Percentiles rank a stretch among this genome's conserved stretches.
phyloP scores from a whole-genome alignment of 2,888 invertebrate species.

The Salticus scenicus region DNA sequence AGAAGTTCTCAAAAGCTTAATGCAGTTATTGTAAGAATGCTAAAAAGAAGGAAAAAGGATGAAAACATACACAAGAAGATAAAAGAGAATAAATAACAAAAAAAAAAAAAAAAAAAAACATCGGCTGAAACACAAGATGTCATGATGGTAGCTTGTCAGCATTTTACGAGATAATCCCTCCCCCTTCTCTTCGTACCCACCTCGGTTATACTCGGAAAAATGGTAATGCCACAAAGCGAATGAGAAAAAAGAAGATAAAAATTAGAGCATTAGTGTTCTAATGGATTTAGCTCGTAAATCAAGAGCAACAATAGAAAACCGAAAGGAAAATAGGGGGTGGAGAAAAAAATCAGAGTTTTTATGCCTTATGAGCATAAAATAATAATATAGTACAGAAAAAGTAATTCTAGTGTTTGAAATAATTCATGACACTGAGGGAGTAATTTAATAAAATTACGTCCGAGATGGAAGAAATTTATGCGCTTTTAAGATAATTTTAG shows the following conservation, averaged over 20 bases:
- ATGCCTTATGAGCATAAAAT: not conserved
- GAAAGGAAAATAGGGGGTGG: not conserved
- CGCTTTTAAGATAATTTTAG: not conserved
- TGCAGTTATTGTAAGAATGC: not conserved
- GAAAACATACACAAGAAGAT: not conserved
- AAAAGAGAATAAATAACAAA: constrained; percentile 16
- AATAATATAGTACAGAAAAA: not conserved
- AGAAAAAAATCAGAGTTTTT: not conserved
- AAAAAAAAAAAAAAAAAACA: constrained; percentile 6
- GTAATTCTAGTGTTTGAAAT: not conserved
- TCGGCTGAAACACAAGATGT: constrained; percentile 36
- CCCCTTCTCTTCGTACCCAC: constrained; percentile 3
- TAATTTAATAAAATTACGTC: not conserved
- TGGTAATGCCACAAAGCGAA: not conserved
- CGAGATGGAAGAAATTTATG: not conserved
- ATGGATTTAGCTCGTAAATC: constrained; percentile 64
- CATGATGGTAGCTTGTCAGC: constrained; percentile 38
- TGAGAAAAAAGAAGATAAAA: constrained; percentile 14
- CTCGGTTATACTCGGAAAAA: not conserved
- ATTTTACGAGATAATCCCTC: constrained; percentile 27
- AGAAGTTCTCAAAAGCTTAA: not conserved
- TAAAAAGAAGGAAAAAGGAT: constrained; percentile 17
- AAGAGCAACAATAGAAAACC: constrained; percentile 25
- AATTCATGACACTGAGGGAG: not conserved
- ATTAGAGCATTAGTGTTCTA: constrained; percentile 44